These are phyloP conservation scores for Coracias cyanogaster DNA, from an alignment of 2,797 vertebrate genomes.

Conservation along the genomic window DNA sequence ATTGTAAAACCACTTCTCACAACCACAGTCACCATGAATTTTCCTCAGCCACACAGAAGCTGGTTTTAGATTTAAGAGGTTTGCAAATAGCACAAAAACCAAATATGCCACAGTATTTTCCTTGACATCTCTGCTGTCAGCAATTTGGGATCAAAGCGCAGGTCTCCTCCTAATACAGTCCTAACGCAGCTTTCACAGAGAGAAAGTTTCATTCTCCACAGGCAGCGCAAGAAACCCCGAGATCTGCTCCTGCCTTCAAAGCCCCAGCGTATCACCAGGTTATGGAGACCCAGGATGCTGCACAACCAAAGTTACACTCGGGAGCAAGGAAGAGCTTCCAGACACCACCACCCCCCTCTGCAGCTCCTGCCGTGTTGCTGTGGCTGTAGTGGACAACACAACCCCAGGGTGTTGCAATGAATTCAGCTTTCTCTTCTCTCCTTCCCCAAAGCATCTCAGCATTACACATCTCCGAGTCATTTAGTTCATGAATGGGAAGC, in stretches of 20 bases:
- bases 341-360: accelerated
- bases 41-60: not conserved
- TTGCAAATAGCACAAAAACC: not conserved
- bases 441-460: not conserved
- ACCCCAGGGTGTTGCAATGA: not conserved
- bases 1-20: not conserved
- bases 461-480: not conserved
- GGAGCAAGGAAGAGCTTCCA: not conserved
- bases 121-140: not conserved
- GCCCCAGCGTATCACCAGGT: not conserved
- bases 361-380: not conserved
- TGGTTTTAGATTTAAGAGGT: not conserved
- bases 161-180: not conserved
- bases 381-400: not conserved
- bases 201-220: not conserved
- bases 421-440: not conserved
- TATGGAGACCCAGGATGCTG: not conserved
- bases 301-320: not conserved
- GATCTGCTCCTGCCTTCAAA: not conserved
- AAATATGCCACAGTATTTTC: not conserved
- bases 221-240: not conserved
- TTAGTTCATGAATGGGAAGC: not conserved
- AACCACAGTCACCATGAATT: not conserved
- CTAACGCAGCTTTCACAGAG: not conserved
- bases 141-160: not conserved